phyloP scores from a whole-genome alignment of 2,888 invertebrate species.

The Macrosiphum euphorbiae region DNA sequence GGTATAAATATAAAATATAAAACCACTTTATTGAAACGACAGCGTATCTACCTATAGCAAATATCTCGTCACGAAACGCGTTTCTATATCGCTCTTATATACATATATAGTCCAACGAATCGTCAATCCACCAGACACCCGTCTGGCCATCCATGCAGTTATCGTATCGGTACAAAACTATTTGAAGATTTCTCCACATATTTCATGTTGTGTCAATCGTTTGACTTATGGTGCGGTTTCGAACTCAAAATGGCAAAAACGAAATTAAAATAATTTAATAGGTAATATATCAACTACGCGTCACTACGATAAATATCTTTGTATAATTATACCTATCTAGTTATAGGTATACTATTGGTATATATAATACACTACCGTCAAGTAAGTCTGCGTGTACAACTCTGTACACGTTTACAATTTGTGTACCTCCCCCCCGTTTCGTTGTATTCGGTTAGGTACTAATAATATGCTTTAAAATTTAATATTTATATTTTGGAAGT shows the following conservation, averaged over 20 bases:
- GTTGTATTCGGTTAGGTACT: neutral
- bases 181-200: neutral
- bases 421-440: neutral
- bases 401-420: no score
- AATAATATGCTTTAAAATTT: neutral
- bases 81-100: neutral
- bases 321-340: neutral
- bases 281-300: neutral
- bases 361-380: no score
- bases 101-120: neutral
- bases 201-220: neutral
- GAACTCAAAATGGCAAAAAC: neutral
- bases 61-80: neutral
- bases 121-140: neutral
- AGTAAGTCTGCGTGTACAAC: no score
- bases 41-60: neutral
- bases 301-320: neutral
- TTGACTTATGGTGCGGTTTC: neutral
- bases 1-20: neutral
- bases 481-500: neutral
- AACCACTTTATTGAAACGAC: neutral
- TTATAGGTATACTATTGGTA: no score
- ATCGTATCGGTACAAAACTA: neutral
- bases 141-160: neutral
- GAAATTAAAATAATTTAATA: neutral